Evolutionary conservation across 1,140 invertebrate species (phyloP).

Genomic region (Procambarus clarkii): DNA sequence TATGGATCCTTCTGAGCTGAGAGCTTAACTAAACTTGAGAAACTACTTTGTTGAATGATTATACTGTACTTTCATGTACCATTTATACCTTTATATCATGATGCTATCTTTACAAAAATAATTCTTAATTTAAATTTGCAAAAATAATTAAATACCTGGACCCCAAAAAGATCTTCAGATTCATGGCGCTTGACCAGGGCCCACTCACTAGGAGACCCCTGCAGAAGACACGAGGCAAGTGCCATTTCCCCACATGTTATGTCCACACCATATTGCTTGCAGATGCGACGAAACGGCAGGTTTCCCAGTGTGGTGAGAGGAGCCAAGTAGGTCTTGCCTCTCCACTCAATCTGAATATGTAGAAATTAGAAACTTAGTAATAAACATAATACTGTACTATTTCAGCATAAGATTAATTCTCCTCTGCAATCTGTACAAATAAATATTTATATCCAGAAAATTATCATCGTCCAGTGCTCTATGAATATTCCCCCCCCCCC

Average conservation of each 20-base stretch:
- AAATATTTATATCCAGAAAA: too few relatives aligned
- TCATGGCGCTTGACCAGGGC: conserved; percentile 94
- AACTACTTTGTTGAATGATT: too few relatives aligned
- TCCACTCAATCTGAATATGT: conserved; percentile 84
- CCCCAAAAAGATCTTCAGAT: conserved; percentile 94
- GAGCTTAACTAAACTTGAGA: too few relatives aligned
- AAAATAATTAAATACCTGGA: conserved; percentile 78
- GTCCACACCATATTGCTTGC: conserved; percentile 95
- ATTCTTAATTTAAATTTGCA: too few relatives aligned
- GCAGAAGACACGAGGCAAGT: conserved; percentile 87
- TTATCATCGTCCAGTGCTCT: too few relatives aligned
- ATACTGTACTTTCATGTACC: too few relatives aligned
- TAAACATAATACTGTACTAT: background rate
- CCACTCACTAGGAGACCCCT: conserved; percentile 95
- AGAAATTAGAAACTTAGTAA: conserved; percentile 14
- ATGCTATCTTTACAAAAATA: too few relatives aligned
- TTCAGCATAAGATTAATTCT: conserved; percentile 14
- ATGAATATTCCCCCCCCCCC: too few relatives aligned
- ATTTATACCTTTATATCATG: too few relatives aligned
- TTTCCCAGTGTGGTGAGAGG: conserved; percentile 98
- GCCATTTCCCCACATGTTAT: conserved; percentile 99
- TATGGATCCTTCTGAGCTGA: too few relatives aligned
- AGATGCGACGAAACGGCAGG: conserved; percentile 96
- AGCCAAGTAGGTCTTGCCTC: conserved; percentile 92
- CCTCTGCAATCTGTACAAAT: background rate